Conservation (phyloP, 2,888 invertebrate species). For the Adela reaumurella region DNA sequence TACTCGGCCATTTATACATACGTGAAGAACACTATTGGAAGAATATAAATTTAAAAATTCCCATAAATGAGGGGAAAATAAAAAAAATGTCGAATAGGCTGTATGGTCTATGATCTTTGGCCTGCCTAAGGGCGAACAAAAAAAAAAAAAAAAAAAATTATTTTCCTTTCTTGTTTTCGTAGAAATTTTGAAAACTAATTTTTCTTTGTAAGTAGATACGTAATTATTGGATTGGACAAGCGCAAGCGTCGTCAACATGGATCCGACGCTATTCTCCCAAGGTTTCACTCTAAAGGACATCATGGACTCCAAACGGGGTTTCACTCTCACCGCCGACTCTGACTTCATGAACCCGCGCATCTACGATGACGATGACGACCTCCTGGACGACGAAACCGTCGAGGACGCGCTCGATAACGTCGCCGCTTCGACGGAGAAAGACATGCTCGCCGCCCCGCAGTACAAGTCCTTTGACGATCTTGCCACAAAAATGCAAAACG, state of each 20-base stretch:
- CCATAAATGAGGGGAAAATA: too few species aligned
- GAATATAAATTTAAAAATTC: too few species aligned
- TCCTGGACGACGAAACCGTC: conserved; percentile 7
- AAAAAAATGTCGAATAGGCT: too few species aligned
- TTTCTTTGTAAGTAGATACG: too few species aligned
- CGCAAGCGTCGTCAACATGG: not conserved
- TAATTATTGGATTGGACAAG: too few species aligned
- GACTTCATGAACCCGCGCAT: not conserved
- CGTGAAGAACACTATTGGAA: too few species aligned
- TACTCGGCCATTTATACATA: too few species aligned
- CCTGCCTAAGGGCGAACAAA: too few species aligned
- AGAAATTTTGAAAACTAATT: too few species aligned
- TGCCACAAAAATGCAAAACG: conserved; percentile 33
- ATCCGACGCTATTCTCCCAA: not conserved
- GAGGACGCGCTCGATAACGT: conserved; percentile 27
- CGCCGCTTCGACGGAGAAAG: conserved; percentile 23
- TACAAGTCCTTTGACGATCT: conserved; percentile 34
- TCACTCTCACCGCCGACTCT: not conserved
- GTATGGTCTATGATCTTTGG: too few species aligned
- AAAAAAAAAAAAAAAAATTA: too few species aligned
- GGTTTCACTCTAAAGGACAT: not conserved
- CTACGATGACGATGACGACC: not conserved
- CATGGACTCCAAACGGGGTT: not conserved
- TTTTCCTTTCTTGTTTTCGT: too few species aligned
- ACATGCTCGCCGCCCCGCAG: conserved; percentile 33